phyloP scores from a whole-genome alignment of 2,797 vertebrate genomes.

The Megaceryle alcyon region DNA sequence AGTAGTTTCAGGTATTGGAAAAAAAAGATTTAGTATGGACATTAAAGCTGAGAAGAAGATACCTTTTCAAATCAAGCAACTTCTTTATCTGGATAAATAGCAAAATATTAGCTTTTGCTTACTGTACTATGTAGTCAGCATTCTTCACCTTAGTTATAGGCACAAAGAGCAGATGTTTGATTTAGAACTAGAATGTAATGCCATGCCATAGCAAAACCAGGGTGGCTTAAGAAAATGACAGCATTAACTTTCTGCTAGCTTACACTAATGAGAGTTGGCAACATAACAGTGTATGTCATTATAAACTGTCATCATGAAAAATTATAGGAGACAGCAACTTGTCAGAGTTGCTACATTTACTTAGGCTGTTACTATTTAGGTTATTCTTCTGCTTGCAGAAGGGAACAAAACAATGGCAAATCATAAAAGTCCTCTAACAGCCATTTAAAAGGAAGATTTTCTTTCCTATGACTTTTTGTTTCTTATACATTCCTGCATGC shows the following conservation, averaged over 20 bases:
- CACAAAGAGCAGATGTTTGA: constrained; percentile 47
- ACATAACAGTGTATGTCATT: constrained; percentile 50
- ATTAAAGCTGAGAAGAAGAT: not conserved
- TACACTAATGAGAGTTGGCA: constrained; percentile 45
- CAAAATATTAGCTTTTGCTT: not conserved
- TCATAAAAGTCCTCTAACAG: not conserved
- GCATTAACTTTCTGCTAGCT: not conserved
- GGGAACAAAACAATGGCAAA: not conserved
- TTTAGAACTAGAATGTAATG: constrained; percentile 45
- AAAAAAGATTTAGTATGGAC: not conserved
- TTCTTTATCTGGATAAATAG: not conserved
- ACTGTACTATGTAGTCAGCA: not conserved
- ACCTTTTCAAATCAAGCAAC: not conserved
- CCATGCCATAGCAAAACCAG: constrained; percentile 10
- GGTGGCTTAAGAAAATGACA: constrained; percentile 27
- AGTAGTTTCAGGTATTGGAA: not conserved
- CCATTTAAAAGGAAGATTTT: not conserved
- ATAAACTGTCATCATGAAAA: constrained; percentile 51
- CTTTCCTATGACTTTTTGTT: not conserved
- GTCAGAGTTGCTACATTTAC: constrained; percentile 22
- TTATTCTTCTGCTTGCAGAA: not conserved
- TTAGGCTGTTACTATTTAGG: not conserved
- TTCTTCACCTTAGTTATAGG: not conserved
- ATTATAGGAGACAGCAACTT: constrained; percentile 46
- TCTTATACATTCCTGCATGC: not conserved